Conservation (phyloP, 1,140 invertebrate genomes). For the Cephus cinctus region DNA sequence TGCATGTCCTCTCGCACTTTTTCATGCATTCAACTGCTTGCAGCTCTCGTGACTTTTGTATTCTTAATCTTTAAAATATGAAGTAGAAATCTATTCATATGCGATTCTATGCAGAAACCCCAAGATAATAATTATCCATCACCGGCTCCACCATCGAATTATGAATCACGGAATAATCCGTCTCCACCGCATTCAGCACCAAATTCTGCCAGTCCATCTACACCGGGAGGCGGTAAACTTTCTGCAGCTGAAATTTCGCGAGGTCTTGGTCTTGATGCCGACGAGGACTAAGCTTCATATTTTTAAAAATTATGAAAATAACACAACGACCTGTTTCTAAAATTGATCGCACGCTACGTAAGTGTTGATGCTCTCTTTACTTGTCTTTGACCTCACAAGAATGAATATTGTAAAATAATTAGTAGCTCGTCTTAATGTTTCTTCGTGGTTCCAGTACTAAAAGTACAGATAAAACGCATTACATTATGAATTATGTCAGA, state of each 20-base stretch:
- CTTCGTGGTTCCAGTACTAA: no score
- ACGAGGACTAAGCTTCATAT: slow-evolving; percentile 30
- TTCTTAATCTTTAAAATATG: slow-evolving; percentile 12
- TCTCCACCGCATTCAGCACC: slow-evolving; percentile 17
- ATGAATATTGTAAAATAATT: neutral
- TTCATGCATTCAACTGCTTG: no score
- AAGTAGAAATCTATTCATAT: slow-evolving; percentile 11
- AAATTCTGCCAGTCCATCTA: slow-evolving; percentile 19
- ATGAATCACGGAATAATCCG: slow-evolving; percentile 15
- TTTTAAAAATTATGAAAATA: neutral
- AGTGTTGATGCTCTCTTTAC: slow-evolving; percentile 5
- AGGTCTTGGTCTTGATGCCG: slow-evolving; percentile 45
- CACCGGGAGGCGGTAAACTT: slow-evolving; percentile 35
- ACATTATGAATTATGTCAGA: no score
- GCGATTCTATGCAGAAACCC: neutral
- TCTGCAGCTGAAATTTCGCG: slow-evolving; percentile 49
- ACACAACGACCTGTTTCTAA: slow-evolving; percentile 14
- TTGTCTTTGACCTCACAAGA: no score
- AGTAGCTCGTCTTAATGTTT: neutral
- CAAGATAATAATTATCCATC: slow-evolving; percentile 12
- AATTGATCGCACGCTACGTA: slow-evolving; percentile 1
- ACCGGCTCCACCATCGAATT: slow-evolving; percentile 12
- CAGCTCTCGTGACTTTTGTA: neutral
- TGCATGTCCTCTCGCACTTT: no score
- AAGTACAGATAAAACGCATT: no score